phyloP scores from a whole-genome alignment of 2,113 vertebrate genomes.

The Tonatia bakeri region DNA sequence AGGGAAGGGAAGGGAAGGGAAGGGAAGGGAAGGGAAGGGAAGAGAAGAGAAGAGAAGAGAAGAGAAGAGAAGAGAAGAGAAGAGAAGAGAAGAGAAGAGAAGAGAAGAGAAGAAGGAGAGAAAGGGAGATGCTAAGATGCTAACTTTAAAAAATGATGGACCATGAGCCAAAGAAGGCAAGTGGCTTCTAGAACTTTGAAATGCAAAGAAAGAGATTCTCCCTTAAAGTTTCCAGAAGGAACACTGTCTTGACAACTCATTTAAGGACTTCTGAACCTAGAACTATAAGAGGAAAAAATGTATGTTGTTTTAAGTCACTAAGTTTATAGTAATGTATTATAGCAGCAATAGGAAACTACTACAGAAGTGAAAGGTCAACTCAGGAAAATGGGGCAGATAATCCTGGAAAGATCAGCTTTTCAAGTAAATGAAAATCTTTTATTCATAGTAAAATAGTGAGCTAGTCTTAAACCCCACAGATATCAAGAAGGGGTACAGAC shows the following conservation, averaged over 20 bases:
- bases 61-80: neutral
- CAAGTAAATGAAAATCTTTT: constrained; percentile 40
- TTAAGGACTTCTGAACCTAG: constrained; percentile 22
- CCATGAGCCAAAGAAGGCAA: neutral
- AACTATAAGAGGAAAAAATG: neutral
- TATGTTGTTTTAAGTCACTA: neutral
- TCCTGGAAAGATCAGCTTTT: constrained; percentile 37
- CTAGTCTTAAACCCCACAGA: constrained; percentile 3
- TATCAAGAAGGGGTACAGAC: neutral
- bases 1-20: neutral
- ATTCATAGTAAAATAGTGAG: constrained; percentile 11
- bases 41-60: neutral
- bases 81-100: neutral
- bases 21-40: neutral
- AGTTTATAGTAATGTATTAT: neutral
- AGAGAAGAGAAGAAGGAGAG: neutral
- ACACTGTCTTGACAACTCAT: neutral
- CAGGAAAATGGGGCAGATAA: neutral
- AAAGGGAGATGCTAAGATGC: neutral
- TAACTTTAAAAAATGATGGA: neutral
- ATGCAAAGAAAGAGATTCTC: neutral
- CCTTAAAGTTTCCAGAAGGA: neutral
- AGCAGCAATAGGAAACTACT: neutral
- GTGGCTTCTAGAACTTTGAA: neutral
- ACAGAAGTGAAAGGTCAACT: constrained; percentile 7